These are phyloP conservation scores for Leptopilina myrica DNA, from an alignment of 2,888 invertebrate genomes.

Conservation along the genomic window DNA sequence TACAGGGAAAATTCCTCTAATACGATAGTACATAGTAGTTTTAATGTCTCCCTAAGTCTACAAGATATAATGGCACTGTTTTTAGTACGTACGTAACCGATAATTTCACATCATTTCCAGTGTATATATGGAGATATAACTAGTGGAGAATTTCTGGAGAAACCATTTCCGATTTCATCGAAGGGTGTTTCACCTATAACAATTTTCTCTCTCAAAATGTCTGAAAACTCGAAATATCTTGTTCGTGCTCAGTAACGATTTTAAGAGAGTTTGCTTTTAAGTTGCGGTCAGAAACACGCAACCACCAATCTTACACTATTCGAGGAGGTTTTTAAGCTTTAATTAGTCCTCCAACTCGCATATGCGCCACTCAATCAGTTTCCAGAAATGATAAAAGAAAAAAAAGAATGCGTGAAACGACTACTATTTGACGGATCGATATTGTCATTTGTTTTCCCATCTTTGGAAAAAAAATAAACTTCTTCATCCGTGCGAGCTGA, in stretches of 20 bases:
- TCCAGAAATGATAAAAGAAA: slow-evolving; percentile 16
- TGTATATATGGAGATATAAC: neutral
- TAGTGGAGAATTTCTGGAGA: neutral
- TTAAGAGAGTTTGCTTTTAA: neutral
- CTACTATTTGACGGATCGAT: slow-evolving; percentile 8
- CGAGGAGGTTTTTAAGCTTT: slow-evolving; percentile 13
- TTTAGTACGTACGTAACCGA: neutral
- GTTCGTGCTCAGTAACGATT: slow-evolving; percentile 33
- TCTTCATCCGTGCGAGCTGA: neutral
- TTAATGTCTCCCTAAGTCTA: neutral
- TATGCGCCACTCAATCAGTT: slow-evolving; percentile 11
- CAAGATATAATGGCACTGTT: neutral
- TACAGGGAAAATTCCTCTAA: no score
- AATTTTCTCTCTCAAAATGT: slow-evolving; percentile 8
- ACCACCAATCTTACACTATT: slow-evolving; percentile 20
- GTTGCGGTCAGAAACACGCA: slow-evolving; percentile 18
- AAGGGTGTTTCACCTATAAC: neutral
- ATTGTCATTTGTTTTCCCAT: slow-evolving; percentile 21
- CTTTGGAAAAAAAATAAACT: neutral
- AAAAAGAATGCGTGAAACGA: neutral
- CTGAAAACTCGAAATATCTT: slow-evolving; percentile 14
- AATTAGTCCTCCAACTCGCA: slow-evolving; percentile 19
- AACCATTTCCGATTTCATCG: slow-evolving; percentile 12
- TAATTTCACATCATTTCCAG: neutral
- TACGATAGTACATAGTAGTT: no score